These are phyloP conservation scores for Sylvicola cinctus DNA, from an alignment of 2,888 invertebrate species.

Conservation along the genomic window DNA sequence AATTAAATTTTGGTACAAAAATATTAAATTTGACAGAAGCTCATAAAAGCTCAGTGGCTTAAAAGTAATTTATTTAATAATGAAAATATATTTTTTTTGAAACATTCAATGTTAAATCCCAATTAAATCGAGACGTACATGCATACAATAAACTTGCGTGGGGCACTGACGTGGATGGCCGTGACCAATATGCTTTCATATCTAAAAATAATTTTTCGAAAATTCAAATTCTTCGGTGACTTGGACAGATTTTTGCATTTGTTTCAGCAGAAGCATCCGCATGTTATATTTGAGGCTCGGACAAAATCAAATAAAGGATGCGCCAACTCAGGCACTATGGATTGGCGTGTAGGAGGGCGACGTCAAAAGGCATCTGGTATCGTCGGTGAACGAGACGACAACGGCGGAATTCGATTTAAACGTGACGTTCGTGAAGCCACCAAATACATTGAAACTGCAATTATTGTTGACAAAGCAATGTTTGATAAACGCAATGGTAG, in stretches of 20 bases:
- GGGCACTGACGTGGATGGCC: too few species aligned
- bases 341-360: conserved; percentile 46
- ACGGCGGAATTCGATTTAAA: conserved; percentile 28
- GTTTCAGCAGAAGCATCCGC: conserved; percentile 90
- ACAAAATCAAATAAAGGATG: conserved; percentile 82
- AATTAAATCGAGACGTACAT: too few species aligned
- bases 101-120: too few species aligned
- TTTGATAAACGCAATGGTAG: conserved; percentile 82
- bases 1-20: too few species aligned
- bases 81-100: too few species aligned
- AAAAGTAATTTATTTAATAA: too few species aligned
- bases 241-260: conserved; percentile 19
- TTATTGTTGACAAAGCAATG: conserved; percentile 93
- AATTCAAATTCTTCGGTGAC: too few species aligned
- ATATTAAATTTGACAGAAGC: too few species aligned
- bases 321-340: conserved; percentile 58
- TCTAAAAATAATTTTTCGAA: too few species aligned
- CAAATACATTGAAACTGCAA: conserved; percentile 89
- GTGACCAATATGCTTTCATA: too few species aligned
- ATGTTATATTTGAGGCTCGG: conserved; percentile 89
- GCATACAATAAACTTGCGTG: too few species aligned
- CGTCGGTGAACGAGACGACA: conserved; percentile 22
- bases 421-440: conserved; percentile 77
- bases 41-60: too few species aligned
- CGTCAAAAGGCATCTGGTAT: conserved; percentile 33